Conservation (phyloP, 2,797 vertebrate species). For the Acridotheres tristis region DNA sequence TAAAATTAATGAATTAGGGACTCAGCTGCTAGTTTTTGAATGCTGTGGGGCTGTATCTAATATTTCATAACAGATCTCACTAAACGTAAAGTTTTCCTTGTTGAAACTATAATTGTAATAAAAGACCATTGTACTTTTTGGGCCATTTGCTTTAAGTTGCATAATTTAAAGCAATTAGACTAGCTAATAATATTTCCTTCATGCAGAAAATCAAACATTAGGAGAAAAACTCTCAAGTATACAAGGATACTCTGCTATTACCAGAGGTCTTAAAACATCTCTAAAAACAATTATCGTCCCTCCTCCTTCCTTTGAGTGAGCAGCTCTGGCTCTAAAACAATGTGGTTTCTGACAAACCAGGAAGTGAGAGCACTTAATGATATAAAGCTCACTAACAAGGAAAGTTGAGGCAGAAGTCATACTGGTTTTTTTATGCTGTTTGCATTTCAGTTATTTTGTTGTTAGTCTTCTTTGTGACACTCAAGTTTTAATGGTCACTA, state of each 20-base stretch:
- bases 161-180: not conserved
- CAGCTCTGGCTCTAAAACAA: constrained; percentile 16
- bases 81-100: not conserved
- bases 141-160: not conserved
- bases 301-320: not conserved
- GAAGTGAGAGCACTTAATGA: constrained; percentile 21
- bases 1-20: not conserved
- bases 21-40: not conserved
- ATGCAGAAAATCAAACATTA: not conserved
- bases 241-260: not conserved
- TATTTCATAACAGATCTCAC: not conserved
- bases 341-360: constrained; percentile 34
- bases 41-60: not conserved
- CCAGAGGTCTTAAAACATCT: not conserved
- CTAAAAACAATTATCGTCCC: not conserved
- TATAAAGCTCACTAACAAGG: not conserved
- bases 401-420: not conserved
- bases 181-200: not conserved
- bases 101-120: not conserved
- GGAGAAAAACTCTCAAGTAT: not conserved
- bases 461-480: not conserved
- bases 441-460: not conserved
- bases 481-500: not conserved
- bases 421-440: not conserved
- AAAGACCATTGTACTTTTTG: accelerated